Percentiles rank a stretch among this genome's conserved stretches.
Evolutionary conservation across 2,797 vertebrate genomes (phyloP).

Genomic region (Lophius americanus): DNA sequence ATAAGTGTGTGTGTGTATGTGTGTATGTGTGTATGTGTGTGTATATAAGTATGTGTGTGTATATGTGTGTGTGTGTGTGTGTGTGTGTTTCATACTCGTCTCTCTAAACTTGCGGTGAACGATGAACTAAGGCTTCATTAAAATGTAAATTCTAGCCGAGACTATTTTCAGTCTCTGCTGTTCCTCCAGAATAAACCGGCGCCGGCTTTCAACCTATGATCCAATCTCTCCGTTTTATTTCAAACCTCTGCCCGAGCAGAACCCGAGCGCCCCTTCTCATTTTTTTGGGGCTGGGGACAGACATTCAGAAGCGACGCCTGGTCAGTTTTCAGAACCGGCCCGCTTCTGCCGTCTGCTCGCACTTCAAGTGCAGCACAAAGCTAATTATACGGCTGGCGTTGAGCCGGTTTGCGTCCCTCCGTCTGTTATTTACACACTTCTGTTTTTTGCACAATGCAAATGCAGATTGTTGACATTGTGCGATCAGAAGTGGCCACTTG

Average conservation of each 20-base stretch:
- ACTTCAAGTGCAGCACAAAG: constrained; percentile 83
- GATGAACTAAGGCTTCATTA: constrained; percentile 77
- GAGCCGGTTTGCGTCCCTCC: constrained; percentile 80
- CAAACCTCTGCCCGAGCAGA: constrained; percentile 50
- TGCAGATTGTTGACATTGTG: constrained; percentile 74
- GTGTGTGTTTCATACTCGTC: constrained; percentile 1
- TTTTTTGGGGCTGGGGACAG: constrained; percentile 57
- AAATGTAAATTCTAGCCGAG: constrained; percentile 74
- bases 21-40: too few species aligned
- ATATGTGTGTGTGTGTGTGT: constrained; percentile 29
- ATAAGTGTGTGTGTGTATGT: too few species aligned
- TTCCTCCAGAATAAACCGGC: constrained; percentile 69
- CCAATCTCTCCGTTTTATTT: constrained; percentile 68
- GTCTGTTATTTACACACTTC: constrained; percentile 79
- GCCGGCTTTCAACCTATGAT: constrained; percentile 69
- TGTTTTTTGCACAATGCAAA: constrained; percentile 77
- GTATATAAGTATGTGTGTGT: constrained; percentile 4
- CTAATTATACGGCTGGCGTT: constrained; percentile 85
- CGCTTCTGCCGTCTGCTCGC: constrained; percentile 77
- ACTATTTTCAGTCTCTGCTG: constrained; percentile 69
- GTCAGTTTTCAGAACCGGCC: constrained; percentile 70
- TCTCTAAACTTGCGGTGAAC: constrained; percentile 34
- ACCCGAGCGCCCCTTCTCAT: constrained; percentile 64
- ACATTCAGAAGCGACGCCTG: constrained; percentile 68
- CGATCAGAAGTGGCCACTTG: constrained; percentile 72